Evolutionary conservation across 2,113 vertebrate genomes (phyloP), one percentile per base, ranked within the genome.

Genomic region (Pseudorhombus dupliciocellatus): DNA sequence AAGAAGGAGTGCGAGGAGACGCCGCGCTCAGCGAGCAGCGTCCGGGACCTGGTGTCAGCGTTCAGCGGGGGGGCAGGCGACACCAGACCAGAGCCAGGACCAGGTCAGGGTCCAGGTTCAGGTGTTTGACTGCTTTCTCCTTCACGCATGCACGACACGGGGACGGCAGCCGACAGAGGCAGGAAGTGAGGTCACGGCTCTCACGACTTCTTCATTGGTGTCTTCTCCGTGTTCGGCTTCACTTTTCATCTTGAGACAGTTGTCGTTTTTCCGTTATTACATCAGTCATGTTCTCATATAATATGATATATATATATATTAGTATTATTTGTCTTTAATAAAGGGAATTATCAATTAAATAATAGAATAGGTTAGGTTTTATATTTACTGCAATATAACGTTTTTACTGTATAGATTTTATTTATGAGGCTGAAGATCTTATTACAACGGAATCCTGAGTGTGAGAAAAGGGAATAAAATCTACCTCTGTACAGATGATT

Each of bases 11-110:
- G 75, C 5, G 61, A 91, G 58, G 91, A 91, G 15, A 92, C 80
- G 28, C 87, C 86, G 0, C 91, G 91, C 1, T 90, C 93, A 0
- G 89, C 95, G n/a, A 82, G 93, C 81, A 97, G 96, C 0, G 83
- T 93, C 4, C 94, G 82, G 70, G 94, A 94, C 73, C 86, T 98
- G 62, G 85, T 87, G 25, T 91, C 90, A 3, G 87, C 82, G 0
- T 94, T 91, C 50, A 73, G 82, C 1, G 22, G 46, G 20, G 37
- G 52, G 44, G 10, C 16, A 3, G 30, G 37, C 10, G 20, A 12
- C 16, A 5, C 2, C 5, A 0, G 26, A 1, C 63, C 7, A 58
- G 67, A 21, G 58, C 75, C 61, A 8, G 56, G 51, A 25, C 28
- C 66, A 70, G 51, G 16, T 15, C 12, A 10, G 16, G 20, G 24